These are phyloP conservation scores for Brachyptera risi DNA, from an alignment of 2,888 invertebrate genomes.

Conservation along the genomic window DNA sequence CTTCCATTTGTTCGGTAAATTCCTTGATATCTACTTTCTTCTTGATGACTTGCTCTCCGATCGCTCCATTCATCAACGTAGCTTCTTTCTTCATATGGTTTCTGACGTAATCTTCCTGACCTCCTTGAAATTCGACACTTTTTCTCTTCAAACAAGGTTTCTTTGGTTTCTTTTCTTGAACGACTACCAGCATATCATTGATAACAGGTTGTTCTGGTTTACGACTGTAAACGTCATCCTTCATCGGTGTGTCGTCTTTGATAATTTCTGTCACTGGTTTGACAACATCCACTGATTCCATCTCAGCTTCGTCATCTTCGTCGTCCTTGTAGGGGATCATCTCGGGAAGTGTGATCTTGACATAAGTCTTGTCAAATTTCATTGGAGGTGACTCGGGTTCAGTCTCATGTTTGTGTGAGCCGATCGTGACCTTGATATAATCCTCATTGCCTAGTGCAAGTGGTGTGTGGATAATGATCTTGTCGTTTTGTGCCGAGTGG, in stretches of 20 bases:
- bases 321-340: conserved; percentile 19
- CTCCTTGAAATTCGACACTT: neutral
- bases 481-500: neutral
- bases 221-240: too few species aligned
- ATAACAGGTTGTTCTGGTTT: too few species aligned
- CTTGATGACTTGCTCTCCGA: neutral
- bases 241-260: too few species aligned
- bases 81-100: neutral
- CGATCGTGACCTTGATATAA: too few species aligned
- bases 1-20: conserved; percentile 7
- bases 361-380: too few species aligned
- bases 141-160: conserved; percentile 6
- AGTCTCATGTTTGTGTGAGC: too few species aligned
- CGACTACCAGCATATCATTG: too few species aligned
- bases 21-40: conserved; percentile 5
- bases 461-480: conserved; percentile 5
- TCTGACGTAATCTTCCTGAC: neutral
- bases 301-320: neutral
- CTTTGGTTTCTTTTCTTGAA: conserved; percentile 1
- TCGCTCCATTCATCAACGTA: conserved; percentile 36
- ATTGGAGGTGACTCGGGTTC: too few species aligned
- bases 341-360: conserved; percentile 13
- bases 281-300: neutral
- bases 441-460: neutral
- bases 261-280: neutral